Evolutionary conservation across 2,113 vertebrate species (phyloP).

Genomic region (Ramphastos sulfuratus): DNA sequence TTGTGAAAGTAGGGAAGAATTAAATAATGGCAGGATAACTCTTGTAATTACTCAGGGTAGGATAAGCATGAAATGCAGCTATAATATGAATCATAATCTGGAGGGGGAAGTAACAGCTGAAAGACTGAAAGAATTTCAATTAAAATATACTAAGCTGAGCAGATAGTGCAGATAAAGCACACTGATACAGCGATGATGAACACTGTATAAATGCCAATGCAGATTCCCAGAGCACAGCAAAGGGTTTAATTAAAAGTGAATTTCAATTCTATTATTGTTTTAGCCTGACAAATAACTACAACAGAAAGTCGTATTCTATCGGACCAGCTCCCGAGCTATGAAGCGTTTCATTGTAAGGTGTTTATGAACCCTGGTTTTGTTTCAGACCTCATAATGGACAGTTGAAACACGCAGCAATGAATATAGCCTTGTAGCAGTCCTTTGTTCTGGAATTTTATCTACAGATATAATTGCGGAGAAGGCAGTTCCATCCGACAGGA

Average conservation of each 20-base stretch:
- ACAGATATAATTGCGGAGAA: neutral
- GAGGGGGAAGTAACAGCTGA: constrained; percentile 39
- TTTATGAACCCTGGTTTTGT: constrained; percentile 16
- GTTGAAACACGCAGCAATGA: neutral
- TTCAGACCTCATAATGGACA: neutral
- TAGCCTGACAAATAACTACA: constrained; percentile 19
- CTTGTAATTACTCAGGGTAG: constrained; percentile 17
- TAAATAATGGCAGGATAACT: constrained; percentile 23
- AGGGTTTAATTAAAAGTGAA: constrained; percentile 46
- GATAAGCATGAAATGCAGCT: constrained; percentile 51
- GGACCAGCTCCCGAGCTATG: neutral
- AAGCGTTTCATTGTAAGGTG: neutral
- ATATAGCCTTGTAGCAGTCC: neutral
- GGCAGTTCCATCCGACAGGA: neutral
- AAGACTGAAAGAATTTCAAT: constrained; percentile 65
- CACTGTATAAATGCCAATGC: neutral
- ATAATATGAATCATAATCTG: constrained; percentile 47
- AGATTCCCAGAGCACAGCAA: constrained; percentile 10
- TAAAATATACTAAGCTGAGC: constrained; percentile 50
- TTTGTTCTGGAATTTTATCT: constrained; percentile 63
- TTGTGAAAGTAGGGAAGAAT: constrained; percentile 17
- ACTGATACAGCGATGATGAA: neutral
- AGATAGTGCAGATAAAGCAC: constrained; percentile 39
- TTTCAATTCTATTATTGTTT: constrained; percentile 45
- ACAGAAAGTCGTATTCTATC: neutral